These are phyloP conservation scores for Antedon mediterranea DNA, from an alignment of 53 echinoderm and acorn worm species.

Conservation along the genomic window DNA sequence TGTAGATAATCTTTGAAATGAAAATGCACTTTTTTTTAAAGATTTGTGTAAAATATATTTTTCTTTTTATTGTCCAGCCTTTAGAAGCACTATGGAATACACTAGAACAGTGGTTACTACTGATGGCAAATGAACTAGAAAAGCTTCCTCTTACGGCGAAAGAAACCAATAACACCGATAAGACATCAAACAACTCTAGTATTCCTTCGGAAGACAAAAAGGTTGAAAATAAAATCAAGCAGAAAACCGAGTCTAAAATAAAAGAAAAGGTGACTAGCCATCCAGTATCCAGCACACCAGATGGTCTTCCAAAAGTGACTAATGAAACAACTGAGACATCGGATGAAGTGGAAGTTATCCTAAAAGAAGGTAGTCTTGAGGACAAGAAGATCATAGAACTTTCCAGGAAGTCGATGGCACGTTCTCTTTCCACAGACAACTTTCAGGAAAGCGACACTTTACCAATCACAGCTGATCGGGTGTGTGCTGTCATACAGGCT, in stretches of 20 bases:
- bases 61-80: background rate
- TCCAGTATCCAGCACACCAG: too few species aligned
- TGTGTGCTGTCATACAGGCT: constrained; percentile 4
- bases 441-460: background rate
- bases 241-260: too few species aligned
- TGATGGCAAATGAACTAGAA: background rate
- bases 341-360: background rate
- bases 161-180: background rate
- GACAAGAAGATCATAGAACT: background rate
- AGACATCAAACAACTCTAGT: background rate
- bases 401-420: background rate
- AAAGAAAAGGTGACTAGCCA: too few species aligned
- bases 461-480: background rate
- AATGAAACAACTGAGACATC: background rate
- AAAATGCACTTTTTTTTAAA: too few species aligned
- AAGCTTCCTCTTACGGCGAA: background rate
- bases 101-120: constrained; percentile 2
- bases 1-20: too few species aligned
- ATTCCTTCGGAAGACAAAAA: background rate
- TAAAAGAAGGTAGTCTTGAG: background rate
- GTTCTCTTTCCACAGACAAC: background rate
- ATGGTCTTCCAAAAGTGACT: background rate
- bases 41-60: too few species aligned
- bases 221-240: background rate
- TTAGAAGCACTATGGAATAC: constrained; percentile 5